Conservation (phyloP, 2,888 invertebrate genomes). For the Disparrhopalites patrizii region DNA sequence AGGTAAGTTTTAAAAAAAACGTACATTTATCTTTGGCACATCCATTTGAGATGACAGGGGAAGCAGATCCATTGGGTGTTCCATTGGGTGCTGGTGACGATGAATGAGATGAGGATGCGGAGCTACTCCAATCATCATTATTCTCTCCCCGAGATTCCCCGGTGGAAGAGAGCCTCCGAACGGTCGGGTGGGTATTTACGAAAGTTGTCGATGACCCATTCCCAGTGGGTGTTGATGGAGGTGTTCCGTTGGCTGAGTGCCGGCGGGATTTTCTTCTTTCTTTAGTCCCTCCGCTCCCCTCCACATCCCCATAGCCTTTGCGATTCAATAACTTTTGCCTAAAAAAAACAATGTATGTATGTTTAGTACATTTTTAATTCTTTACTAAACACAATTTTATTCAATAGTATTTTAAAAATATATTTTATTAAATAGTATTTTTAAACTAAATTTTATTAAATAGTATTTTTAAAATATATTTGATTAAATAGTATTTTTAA, state of each 20-base stretch:
- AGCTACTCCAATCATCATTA: conserved; percentile 56
- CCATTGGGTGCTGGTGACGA: conserved; percentile 41
- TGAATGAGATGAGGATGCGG: conserved; percentile 60
- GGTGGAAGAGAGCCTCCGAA: conserved; percentile 49
- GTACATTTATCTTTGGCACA: conserved; percentile 59
- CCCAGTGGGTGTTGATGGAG: conserved; percentile 50
- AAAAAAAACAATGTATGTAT: neutral
- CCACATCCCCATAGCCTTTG: conserved; percentile 51
- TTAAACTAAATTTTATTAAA: no score
- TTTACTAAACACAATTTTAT: neutral
- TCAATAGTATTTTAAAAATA: no score
- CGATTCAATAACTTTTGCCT: conserved; percentile 71
- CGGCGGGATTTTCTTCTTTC: conserved; percentile 75
- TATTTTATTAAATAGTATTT: no score
- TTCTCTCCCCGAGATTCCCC: conserved; percentile 51
- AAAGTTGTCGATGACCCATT: conserved; percentile 38
- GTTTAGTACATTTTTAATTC: neutral
- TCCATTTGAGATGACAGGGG: conserved; percentile 53
- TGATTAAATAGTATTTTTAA: no score
- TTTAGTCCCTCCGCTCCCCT: conserved; percentile 36
- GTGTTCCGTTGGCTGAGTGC: conserved; percentile 64
- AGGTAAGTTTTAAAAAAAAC: conserved; percentile 50
- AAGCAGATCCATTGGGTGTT: conserved; percentile 53
- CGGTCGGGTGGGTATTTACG: conserved; percentile 38
- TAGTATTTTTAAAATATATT: no score